Evolutionary conservation across 2,888 invertebrate genomes (phyloP), one percentile per base, ranked within the genome.

Genomic region (Lamellibrachia columna): DNA sequence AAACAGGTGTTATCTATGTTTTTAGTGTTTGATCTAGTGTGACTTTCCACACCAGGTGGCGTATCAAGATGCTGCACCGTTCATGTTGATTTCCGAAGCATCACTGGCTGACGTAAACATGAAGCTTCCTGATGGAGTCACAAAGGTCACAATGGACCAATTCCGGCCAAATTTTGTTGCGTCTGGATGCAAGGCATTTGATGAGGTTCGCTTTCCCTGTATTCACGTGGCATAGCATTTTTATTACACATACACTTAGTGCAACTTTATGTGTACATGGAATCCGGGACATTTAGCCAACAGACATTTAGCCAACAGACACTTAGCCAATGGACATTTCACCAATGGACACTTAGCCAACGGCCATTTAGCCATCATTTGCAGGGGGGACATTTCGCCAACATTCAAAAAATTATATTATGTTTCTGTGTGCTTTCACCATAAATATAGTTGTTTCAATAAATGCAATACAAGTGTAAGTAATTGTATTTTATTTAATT

Each of bases 161-260:
- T 98, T 98, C 96, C 97, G 98, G 91, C 97, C 98, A 0, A 98
- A 98, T 96, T 98, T 98, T 94, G 97, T 98, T 7, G 96, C 98
- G 3, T 97, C 97, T 93, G 97, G 97, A 0, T 97, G 95, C 96
- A 91, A 93, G 7, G 94, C 95, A 2, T 96, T 95, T 94, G 95
- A 95, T 91, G 96, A 96, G 95, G 96, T 96, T 93, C 22, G 58
- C 28, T 40, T 75, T 75, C 75, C 4, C 15, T n/a, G 15, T 2
- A 75, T 3, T 75, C 75, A 4, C 15, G 22, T 60, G 28, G 22
- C 90, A 92, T 52, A 91, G 8, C 60, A 8, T 53, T 52, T 90
- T 91, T 60, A 4, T 60, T 7, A 55, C 55, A 55, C 9, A 9
- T 55, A 55, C 55, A 55, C 55, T 55, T 55, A 55, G 55, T 55